A percentile compares a stretch with the other conserved stretches of the same genome.
Evolutionary conservation across 2,888 invertebrate species (phyloP).

Genomic region (Xestia rhomboidea): DNA sequence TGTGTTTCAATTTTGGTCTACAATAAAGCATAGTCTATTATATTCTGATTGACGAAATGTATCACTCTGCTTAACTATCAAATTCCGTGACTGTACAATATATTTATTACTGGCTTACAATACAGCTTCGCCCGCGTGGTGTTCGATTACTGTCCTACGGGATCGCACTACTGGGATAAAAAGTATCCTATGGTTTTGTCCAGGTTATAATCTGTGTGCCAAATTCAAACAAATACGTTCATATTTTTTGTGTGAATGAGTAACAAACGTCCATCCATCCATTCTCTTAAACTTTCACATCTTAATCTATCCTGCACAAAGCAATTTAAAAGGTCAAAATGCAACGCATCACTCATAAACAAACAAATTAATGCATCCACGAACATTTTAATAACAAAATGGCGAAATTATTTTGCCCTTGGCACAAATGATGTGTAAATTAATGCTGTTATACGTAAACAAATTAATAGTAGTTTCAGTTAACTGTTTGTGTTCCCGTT

Average conservation of each 20-base stretch:
- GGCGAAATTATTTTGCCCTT: constrained; percentile 51
- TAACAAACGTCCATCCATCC: background rate
- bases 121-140: background rate
- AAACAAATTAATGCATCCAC: background rate
- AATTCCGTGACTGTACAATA: background rate
- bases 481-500: constrained; percentile 48
- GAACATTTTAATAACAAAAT: constrained; percentile 35
- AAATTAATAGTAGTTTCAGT: constrained; percentile 57
- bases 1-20: too few species aligned
- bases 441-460: constrained; percentile 56
- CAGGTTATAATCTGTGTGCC: background rate
- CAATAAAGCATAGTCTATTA: too few species aligned
- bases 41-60: background rate
- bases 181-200: background rate
- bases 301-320: background rate
- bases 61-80: background rate
- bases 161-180: background rate
- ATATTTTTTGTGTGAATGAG: background rate
- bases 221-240: background rate
- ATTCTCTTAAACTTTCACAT: background rate
- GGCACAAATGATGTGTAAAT: constrained; percentile 51
- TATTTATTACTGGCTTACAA: background rate
- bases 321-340: background rate
- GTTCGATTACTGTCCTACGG: background rate
- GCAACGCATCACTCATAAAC: background rate